A percentile compares a stretch with the other conserved stretches of the same genome.
These are phyloP conservation scores for Brachyopa scutellaris DNA, from an alignment of 2,888 invertebrate species.

Conservation along the genomic window DNA sequence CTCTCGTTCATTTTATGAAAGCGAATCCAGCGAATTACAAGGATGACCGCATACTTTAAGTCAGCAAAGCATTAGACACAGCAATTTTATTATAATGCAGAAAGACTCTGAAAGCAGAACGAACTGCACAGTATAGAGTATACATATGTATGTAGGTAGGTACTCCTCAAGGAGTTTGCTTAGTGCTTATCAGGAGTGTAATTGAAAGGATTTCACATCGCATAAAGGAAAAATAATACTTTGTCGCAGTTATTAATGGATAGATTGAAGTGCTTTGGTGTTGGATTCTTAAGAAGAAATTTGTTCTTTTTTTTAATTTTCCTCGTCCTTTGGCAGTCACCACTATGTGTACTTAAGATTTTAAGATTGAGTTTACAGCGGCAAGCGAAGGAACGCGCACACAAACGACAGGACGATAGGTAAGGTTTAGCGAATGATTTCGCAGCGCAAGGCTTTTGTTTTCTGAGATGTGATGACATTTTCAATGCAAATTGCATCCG, in stretches of 20 bases:
- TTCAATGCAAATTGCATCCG: neutral
- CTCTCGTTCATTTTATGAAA: neutral
- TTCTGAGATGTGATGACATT: neutral
- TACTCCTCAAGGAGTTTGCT: conserved; percentile 29
- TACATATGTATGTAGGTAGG: too few relatives aligned
- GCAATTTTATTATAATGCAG: conserved; percentile 62
- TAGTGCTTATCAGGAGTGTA: conserved; percentile 60
- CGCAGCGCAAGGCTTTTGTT: neutral
- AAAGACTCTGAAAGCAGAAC: neutral
- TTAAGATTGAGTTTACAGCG: conserved; percentile 26
- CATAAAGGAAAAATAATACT: conserved; percentile 55
- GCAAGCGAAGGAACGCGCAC: neutral
- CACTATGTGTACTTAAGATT: neutral
- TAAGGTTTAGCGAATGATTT: neutral
- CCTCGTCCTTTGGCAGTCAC: neutral
- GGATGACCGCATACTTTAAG: conserved; percentile 52
- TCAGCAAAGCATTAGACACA: conserved; percentile 17
- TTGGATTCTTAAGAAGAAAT: neutral
- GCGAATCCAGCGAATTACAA: conserved; percentile 22
- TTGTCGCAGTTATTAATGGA: conserved; percentile 60
- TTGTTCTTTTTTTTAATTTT: neutral
- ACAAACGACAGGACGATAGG: neutral
- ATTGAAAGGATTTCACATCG: conserved; percentile 64
- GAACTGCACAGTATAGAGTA: neutral
- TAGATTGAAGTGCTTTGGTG: conserved; percentile 41